Conservation (phyloP, 64 coral and sea anemone species). For the Pocillopora damicornis region DNA sequence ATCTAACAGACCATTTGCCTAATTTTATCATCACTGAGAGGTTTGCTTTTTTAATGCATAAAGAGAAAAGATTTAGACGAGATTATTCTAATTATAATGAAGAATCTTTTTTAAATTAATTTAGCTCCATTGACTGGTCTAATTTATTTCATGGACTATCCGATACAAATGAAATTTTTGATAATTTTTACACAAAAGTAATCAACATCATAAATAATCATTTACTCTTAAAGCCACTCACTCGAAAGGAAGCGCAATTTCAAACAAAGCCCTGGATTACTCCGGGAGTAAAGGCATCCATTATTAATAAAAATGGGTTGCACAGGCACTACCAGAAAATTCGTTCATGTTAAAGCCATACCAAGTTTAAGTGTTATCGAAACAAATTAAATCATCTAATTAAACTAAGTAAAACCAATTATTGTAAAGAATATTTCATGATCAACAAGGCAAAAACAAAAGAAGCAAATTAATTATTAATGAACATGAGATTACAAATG, state of each 20-base stretch:
- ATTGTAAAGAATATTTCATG: conserved; percentile 36
- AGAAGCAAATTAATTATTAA: not conserved
- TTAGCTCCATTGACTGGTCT: not conserved
- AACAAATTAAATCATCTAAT: conserved; percentile 38
- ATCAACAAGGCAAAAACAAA: conserved; percentile 11
- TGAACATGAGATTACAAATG: not conserved
- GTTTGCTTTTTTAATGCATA: not conserved
- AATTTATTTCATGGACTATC: conserved; percentile 1
- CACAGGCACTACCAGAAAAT: not conserved
- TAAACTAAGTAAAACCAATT: conserved; percentile 46
- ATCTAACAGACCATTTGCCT: conserved; percentile 55
- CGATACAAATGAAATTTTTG: conserved; percentile 44
- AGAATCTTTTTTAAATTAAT: conserved; percentile 18
- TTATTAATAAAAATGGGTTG: conserved; percentile 23
- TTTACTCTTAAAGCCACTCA: not conserved
- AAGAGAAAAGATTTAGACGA: conserved; percentile 25
- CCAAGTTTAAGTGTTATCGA: conserved; percentile 34
- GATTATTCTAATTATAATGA: conserved; percentile 35
- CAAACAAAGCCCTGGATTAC: conserved; percentile 45
- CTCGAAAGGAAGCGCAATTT: conserved; percentile 3
- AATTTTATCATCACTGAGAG: conserved; percentile 28
- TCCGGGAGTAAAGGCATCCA: not conserved
- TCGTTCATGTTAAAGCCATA: not conserved
- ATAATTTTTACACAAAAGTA: not conserved
- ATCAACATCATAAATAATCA: conserved; percentile 15